Evolutionary conservation across 2,113 vertebrate species (phyloP), one percentile per base, ranked within the genome.

Genomic region (Tonatia bakeri): DNA sequence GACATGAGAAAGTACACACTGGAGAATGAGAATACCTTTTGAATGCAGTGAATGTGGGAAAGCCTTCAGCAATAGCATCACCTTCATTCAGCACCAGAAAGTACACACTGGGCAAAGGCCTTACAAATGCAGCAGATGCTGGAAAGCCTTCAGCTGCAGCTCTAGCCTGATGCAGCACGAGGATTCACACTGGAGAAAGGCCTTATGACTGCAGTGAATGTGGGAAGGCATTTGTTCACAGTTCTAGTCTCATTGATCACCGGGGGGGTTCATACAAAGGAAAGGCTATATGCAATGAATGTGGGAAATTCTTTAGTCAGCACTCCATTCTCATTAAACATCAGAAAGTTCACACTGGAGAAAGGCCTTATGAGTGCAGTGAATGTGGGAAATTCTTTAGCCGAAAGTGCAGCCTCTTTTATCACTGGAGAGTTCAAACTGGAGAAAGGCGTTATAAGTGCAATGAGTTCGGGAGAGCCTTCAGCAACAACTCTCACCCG

Each of bases 311-410:
- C 69, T 95, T 95, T 59, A 83, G 90, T 47, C 90, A 95, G 47
- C 82, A 69, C 33, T 95, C 83, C 33, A 92, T 87, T 82, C 89
- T 95, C 59, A 75, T 67, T 33, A 87, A 95, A 56, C 94, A 87
- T 76, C 76, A 67, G 76, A 92, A 87, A 82, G 76, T 95, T 82
- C 83, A 92, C 69, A 92, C 76, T 59, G 90, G 83, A 91, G 94
- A 92, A 87, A 92, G 38, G 45, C 89, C 89, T 82, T 95, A 91
- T 56, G 47, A 91, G 56, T 95, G 89, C 67, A 87, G 45, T 2
- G 38, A 92, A 73, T 95, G 94, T 91, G 83, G 65, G 24, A 95
- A 95, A 28, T 75, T 95, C 83, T 95, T 95, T 67, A 92, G 56
- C 89, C 65, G 7, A 11, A 92, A 92, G 33, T 87, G 83, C 20